phyloP scores from a whole-genome alignment of 2,113 vertebrate species.

The Centropus unirufus region DNA sequence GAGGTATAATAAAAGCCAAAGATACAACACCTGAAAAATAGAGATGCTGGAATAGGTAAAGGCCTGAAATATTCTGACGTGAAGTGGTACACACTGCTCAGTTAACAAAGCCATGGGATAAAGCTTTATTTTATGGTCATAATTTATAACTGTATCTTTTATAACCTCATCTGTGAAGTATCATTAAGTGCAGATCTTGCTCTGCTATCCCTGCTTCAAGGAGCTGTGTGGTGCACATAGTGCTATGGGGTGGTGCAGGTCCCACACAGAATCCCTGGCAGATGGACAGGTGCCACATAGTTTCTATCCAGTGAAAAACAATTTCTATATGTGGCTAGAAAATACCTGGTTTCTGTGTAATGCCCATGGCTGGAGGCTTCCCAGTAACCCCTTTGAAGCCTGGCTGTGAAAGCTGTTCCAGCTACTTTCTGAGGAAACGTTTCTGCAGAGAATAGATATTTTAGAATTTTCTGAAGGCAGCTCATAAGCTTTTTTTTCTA shows the following conservation, averaged over 20 bases:
- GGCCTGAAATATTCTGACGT: background rate
- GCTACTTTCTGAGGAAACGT: background rate
- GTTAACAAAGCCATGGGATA: background rate
- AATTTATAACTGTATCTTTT: background rate
- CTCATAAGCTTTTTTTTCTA: background rate
- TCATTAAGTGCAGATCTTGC: background rate
- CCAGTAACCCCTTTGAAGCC: background rate
- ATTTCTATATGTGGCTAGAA: background rate
- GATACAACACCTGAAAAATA: background rate
- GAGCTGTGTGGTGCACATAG: fast-evolving
- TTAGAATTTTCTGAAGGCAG: background rate
- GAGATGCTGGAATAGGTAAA: background rate
- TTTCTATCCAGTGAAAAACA: background rate
- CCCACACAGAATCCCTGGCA: background rate
- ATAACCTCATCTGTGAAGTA: background rate
- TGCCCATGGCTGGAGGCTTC: background rate
- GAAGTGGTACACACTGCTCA: background rate
- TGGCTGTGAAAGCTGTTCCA: background rate
- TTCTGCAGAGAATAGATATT: background rate
- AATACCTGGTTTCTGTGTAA: background rate
- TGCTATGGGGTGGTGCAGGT: background rate
- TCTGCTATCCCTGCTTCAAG: background rate
- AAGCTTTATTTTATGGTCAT: background rate
- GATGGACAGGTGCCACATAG: background rate
- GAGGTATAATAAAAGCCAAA: background rate